A percentile compares a stretch with the other conserved stretches of the same genome.
Evolutionary conservation across 2,888 invertebrate genomes (phyloP).

Genomic region (Dryobotodes eremita): DNA sequence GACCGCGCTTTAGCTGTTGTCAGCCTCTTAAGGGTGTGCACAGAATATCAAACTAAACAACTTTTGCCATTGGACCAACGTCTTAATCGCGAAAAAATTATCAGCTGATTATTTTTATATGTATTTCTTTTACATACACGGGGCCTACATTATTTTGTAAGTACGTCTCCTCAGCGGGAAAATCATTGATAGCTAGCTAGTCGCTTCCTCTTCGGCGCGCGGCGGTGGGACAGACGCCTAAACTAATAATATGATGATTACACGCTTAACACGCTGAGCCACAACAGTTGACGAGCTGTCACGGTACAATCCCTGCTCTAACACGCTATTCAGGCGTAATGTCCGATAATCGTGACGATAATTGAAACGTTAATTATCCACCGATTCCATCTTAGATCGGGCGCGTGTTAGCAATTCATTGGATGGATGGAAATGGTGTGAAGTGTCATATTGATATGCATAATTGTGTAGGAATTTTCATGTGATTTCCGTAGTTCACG

Average conservation of each 20-base stretch:
- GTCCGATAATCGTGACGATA: constrained; percentile 33
- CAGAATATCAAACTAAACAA: too few species aligned
- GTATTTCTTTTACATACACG: too few species aligned
- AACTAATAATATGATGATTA: neutral
- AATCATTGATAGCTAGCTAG: too few species aligned
- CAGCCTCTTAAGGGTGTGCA: too few species aligned
- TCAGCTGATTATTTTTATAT: too few species aligned
- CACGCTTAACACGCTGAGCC: neutral
- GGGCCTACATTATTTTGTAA: too few species aligned
- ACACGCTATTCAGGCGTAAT: constrained; percentile 32
- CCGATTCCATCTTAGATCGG: constrained; percentile 33
- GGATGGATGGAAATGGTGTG: neutral
- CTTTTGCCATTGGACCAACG: too few species aligned
- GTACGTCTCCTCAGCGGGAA: too few species aligned
- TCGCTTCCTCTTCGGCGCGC: too few species aligned
- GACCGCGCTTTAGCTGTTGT: too few species aligned
- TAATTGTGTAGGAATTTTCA: neutral
- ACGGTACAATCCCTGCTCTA: constrained; percentile 19
- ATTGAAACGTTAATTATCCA: constrained; percentile 57
- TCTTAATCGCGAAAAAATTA: too few species aligned
- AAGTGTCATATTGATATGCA: neutral
- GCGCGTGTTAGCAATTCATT: constrained; percentile 29
- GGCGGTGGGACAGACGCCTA: too few species aligned
- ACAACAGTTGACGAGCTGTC: constrained; percentile 38
- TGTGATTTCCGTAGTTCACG: neutral